A percentile compares a stretch with the other conserved stretches of the same genome.
These are phyloP conservation scores for Alaudala cheleensis DNA, from an alignment of 2,113 vertebrate genomes.

Conservation along the genomic window DNA sequence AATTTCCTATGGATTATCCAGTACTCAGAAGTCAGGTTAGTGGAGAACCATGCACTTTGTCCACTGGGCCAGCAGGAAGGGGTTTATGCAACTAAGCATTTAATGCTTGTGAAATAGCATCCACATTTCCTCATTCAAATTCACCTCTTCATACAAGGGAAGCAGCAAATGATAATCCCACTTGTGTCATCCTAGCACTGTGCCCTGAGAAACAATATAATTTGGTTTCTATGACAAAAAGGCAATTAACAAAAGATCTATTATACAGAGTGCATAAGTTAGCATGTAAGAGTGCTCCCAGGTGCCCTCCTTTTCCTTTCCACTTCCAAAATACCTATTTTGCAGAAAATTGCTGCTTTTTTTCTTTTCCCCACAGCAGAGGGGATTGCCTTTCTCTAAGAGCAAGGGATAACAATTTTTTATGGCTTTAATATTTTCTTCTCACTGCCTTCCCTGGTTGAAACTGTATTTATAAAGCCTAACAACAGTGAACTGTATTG, in stretches of 20 bases:
- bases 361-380: not conserved
- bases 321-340: conserved; percentile 48
- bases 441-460: not conserved
- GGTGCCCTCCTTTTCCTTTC: conserved; percentile 37
- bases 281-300: conserved; percentile 57
- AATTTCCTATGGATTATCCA: conserved; percentile 73
- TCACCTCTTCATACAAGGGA: not conserved
- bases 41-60: not conserved
- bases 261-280: conserved; percentile 48
- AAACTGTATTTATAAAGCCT: not conserved
- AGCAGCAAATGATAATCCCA: conserved; percentile 3
- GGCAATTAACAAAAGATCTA: conserved; percentile 61
- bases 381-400: not conserved
- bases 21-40: conserved; percentile 80
- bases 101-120: not conserved
- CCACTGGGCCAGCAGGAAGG: not conserved
- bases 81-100: not conserved
- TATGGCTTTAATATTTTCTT: not conserved
- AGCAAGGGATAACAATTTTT: not conserved
- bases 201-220: conserved; percentile 56
- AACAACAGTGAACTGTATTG: not conserved
- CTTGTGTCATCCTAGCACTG: conserved; percentile 20
- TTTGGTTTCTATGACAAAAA: conserved; percentile 61
- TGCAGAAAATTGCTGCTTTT: conserved; percentile 28
- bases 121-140: not conserved